Percentiles rank a stretch among this genome's conserved stretches.
Conservation (phyloP, 2,113 vertebrate species). For the Trichechus manatus region DNA sequence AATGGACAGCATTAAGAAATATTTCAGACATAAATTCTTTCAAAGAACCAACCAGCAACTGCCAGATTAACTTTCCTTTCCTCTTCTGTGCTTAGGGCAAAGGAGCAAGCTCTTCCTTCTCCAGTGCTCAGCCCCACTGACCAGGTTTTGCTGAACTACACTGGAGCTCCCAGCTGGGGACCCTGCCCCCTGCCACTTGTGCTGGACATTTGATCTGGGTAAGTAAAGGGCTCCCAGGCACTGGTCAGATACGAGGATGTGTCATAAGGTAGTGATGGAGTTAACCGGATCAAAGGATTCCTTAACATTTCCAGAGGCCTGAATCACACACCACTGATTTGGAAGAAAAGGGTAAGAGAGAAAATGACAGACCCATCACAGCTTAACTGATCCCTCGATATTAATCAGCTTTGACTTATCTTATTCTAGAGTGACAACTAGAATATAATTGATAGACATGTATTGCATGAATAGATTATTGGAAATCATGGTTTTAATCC, state of each 20-base stretch:
- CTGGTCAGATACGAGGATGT: background rate
- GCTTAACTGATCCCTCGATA: background rate
- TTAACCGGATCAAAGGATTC: background rate
- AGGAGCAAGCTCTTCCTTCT: background rate
- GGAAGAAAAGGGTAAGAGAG: background rate
- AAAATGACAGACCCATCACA: background rate
- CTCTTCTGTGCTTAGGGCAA: background rate
- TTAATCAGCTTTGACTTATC: background rate
- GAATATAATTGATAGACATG: background rate
- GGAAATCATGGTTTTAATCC: slow-evolving; percentile 10
- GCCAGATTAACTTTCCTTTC: background rate
- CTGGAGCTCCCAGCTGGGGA: background rate
- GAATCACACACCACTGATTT: background rate
- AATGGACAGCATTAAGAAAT: background rate
- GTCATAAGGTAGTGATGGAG: background rate
- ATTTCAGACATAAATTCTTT: background rate
- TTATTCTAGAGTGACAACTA: slow-evolving; percentile 31
- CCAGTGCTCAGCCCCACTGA: background rate
- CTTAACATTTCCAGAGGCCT: background rate
- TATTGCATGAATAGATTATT: background rate
- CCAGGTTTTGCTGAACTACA: background rate
- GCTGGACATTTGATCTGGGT: background rate
- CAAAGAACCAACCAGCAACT: background rate
- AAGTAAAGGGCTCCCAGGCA: background rate
- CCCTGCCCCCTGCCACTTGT: background rate